Evolutionary conservation across 2,797 vertebrate genomes (phyloP).

Genomic region (Astyanax mexicanus): DNA sequence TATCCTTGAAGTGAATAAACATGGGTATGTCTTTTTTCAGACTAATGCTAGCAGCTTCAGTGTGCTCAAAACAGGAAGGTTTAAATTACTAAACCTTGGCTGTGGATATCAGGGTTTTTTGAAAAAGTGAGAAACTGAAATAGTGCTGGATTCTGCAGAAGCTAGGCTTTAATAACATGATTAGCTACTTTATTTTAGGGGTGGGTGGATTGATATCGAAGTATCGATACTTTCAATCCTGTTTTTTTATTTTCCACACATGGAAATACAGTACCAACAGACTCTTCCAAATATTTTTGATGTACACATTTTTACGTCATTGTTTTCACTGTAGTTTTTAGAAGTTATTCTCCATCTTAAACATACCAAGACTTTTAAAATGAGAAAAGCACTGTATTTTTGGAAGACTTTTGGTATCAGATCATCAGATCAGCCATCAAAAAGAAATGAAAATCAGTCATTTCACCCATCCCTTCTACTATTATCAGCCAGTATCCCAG

Average conservation of each 20-base stretch:
- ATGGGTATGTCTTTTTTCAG: background rate
- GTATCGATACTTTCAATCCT: background rate
- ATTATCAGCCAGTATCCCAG: constrained; percentile 5
- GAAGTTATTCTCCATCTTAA: no score
- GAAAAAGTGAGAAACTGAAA: background rate
- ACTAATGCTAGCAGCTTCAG: constrained; percentile 11
- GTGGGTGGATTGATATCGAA: background rate
- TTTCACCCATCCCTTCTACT: background rate
- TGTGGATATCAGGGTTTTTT: constrained; percentile 12
- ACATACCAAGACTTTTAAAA: no score
- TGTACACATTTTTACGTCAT: no score
- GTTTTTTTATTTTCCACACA: no score
- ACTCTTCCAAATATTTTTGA: background rate
- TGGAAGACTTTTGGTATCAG: background rate
- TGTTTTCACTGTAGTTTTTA: no score
- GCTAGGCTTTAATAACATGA: background rate
- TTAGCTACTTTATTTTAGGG: background rate
- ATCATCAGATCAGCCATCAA: background rate
- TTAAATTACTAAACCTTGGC: background rate
- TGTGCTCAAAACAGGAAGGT: background rate
- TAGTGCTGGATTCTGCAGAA: background rate
- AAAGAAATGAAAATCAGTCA: no score
- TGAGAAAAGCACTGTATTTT: no score
- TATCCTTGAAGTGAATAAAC: constrained; percentile 1
- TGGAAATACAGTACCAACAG: no score